A percentile compares a stretch with the other conserved stretches of the same genome.
Conservation (phyloP, 2,113 vertebrate species). For the Pao palembangensis region DNA sequence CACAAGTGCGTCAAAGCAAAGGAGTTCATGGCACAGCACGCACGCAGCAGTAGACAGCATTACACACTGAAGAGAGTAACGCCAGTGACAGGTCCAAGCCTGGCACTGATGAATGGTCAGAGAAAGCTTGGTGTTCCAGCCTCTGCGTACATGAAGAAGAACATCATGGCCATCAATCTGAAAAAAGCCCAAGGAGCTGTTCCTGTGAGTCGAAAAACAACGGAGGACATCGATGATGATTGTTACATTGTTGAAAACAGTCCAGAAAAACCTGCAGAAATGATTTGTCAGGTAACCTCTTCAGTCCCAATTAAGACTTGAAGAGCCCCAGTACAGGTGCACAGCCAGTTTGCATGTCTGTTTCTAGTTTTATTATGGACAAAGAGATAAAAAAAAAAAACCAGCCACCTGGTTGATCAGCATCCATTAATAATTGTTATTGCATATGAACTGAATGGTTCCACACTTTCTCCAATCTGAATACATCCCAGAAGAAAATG, state of each 20-base stretch:
- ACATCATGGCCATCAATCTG: slow-evolving; percentile 4
- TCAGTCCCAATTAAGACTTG: slow-evolving; percentile 63
- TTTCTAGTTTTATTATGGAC: slow-evolving; percentile 10
- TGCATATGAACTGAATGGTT: slow-evolving; percentile 11
- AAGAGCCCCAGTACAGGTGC: slow-evolving; percentile 5
- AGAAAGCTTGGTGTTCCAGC: slow-evolving; percentile 10
- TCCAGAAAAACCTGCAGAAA: slow-evolving; percentile 58
- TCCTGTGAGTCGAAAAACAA: slow-evolving; percentile 15
- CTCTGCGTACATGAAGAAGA: slow-evolving; percentile 21
- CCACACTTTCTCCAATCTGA: slow-evolving; percentile 10
- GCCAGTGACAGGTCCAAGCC: background rate
- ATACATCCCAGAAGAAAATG: background rate
- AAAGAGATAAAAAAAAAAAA: slow-evolving; percentile 3
- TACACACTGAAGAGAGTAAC: slow-evolving; percentile 15
- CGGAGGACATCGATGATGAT: slow-evolving; percentile 48
- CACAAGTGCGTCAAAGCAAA: slow-evolving; percentile 64
- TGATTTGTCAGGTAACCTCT: slow-evolving; percentile 64
- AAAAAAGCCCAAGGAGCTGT: slow-evolving; percentile 10
- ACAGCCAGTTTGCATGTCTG: slow-evolving; percentile 21
- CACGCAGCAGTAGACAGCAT: slow-evolving; percentile 22
- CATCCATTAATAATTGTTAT: slow-evolving; percentile 6
- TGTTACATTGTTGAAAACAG: slow-evolving; percentile 67
- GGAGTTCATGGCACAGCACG: slow-evolving; percentile 54
- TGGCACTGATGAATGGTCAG: slow-evolving; percentile 40
- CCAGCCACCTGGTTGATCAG: background rate